A percentile compares a stretch with the other conserved stretches of the same genome.
phyloP scores from a whole-genome alignment of 2,797 vertebrate genomes.

The Pelochelys cantorii region DNA sequence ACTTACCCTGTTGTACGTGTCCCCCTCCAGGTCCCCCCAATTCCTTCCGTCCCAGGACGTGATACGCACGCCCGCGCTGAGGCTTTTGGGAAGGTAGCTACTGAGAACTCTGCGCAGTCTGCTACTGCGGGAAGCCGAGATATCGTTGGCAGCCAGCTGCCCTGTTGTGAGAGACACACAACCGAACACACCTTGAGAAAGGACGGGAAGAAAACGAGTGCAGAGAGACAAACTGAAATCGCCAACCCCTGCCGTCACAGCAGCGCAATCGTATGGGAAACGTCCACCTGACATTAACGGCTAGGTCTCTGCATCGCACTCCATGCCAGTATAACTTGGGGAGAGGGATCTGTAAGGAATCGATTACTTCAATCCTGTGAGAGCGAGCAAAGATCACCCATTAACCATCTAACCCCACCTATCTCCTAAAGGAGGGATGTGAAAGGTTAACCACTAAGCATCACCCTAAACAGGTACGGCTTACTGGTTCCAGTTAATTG shows the following conservation, averaged over 20 bases:
- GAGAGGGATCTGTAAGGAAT: background rate
- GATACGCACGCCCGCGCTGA: constrained; percentile 81
- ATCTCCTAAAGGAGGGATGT: accelerated
- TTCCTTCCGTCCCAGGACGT: constrained; percentile 88
- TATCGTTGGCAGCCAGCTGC: constrained; percentile 88
- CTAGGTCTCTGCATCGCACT: background rate
- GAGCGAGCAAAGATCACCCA: background rate
- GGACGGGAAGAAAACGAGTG: background rate
- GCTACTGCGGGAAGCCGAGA: constrained; percentile 84
- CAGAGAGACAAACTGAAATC: background rate
- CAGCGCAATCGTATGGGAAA: background rate
- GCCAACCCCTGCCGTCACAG: background rate
- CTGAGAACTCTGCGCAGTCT: constrained; percentile 85
- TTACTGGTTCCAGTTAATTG: no score
- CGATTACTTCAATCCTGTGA: background rate
- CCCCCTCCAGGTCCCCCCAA: constrained; percentile 84
- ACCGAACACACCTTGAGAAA: background rate
- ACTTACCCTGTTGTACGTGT: constrained; percentile 90
- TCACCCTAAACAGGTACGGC: no score
- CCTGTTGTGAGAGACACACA: constrained; percentile 75
- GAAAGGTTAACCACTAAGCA: no score
- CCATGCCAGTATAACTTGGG: background rate
- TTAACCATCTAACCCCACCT: background rate
- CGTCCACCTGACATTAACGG: background rate
- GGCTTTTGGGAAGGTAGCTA: constrained; percentile 85